Evolutionary conservation across 2,888 invertebrate species (phyloP), one percentile per base, ranked within the genome.

Genomic region (Ptilodon capucinus): DNA sequence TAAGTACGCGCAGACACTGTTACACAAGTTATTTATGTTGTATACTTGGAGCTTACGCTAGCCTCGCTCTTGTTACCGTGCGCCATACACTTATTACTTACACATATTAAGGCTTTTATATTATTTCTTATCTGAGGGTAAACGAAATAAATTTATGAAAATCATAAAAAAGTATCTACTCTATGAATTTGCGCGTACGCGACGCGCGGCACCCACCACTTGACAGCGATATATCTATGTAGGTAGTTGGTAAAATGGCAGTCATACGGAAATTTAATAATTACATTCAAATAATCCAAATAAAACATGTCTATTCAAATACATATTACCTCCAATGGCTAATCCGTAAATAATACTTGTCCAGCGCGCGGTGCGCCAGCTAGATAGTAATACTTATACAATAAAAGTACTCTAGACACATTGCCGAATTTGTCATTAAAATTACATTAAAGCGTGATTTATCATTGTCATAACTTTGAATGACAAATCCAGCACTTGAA

Each of bases 351-450:
- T n/a, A n/a, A n/a, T n/a, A n/a, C n/a, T n/a, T n/a, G 9, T 25
- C 3, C 9, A n/a, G 28, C 28, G 28, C 4, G 28, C 4, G n/a
- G 28, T n/a, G n/a, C 11, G 1, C 25, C 5, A 17, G 9, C 17
- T 18, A 17, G 17, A 17, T 18, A 17, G 7, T 17, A 35, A 9
- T 17, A 17, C 35, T 35, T 28, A 28, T 17, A 14, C 34, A 17
- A 35, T 35, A 38, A 38, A 21, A 35, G 17, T 19, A 19, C 19
- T 13, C 2, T 19, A 19, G 19, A 19, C 13, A 16, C 19, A 19
- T 17, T 19, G 38, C 19, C 19, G 19, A 38, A 19, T 38, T 47
- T 38, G 40, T 40, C 44, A 48, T 44, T 41, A 44, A 42, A 42
- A 25, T 9, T 28, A 38, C 41, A 41, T 48, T 44, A 48, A 38